Evolutionary conservation across 1,140 invertebrate species (phyloP).

Genomic region (Hetaerina americana): DNA sequence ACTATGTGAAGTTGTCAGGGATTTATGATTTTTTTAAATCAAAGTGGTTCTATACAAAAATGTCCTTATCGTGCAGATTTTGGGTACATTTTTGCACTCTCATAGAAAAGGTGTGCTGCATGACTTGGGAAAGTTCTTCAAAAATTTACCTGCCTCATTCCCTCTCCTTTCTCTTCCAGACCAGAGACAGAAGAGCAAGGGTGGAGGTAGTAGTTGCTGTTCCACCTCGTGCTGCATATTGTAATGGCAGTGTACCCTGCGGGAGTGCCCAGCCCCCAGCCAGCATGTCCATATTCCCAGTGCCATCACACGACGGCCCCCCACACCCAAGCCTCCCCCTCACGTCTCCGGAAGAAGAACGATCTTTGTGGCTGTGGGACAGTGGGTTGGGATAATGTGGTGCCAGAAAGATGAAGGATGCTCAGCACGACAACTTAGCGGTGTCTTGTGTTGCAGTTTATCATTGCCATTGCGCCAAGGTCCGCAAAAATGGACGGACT

Average conservation of each 20-base stretch:
- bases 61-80: too few relatives aligned
- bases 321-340: background rate
- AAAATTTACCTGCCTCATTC: too few relatives aligned
- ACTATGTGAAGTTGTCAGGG: too few relatives aligned
- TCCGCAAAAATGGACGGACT: background rate
- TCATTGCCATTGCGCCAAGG: background rate
- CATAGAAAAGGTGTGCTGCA: too few relatives aligned
- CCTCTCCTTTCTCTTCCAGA: constrained; percentile 50
- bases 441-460: background rate
- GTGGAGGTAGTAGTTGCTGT: constrained; percentile 82
- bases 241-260: constrained; percentile 37
- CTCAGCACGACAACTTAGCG: too few relatives aligned
- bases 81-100: too few relatives aligned
- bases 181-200: constrained; percentile 90
- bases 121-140: too few relatives aligned
- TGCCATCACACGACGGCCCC: background rate
- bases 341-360: background rate
- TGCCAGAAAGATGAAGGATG: background rate
- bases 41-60: too few relatives aligned
- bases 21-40: too few relatives aligned
- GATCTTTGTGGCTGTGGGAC: background rate
- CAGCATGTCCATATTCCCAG: background rate
- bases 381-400: background rate
- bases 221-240: constrained; percentile 82
- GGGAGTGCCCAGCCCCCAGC: background rate